Evolutionary conservation across 2,888 invertebrate genomes (phyloP).

Genomic region (Stenchaetothrips biformis): DNA sequence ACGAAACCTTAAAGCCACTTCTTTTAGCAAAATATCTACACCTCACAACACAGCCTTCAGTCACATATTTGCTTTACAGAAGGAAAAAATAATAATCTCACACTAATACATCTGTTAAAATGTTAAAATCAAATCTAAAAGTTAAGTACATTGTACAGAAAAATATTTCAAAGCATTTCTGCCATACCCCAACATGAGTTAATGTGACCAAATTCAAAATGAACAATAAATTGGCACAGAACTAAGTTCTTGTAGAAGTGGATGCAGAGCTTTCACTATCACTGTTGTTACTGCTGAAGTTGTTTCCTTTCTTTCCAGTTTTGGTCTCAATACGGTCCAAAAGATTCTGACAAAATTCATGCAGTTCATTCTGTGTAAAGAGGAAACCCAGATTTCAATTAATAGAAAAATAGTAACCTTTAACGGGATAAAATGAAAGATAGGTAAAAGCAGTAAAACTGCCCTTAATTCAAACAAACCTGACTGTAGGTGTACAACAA

Average conservation of each 20-base stretch:
- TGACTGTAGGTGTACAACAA: conserved; percentile 67
- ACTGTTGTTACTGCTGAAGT: neutral
- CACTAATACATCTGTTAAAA: neutral
- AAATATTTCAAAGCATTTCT: neutral
- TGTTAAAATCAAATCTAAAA: neutral
- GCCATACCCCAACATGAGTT: neutral
- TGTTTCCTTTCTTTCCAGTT: conserved; percentile 45
- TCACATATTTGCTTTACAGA: conserved; percentile 1
- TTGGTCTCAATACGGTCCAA: conserved; percentile 49
- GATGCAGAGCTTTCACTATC: conserved; percentile 6
- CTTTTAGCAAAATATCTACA: neutral
- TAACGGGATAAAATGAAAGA: neutral
- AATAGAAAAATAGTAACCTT: neutral
- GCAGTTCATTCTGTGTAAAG: conserved; percentile 48
- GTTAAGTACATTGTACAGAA: neutral
- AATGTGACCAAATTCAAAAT: neutral
- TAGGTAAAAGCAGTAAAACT: neutral
- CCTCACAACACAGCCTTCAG: conserved; percentile 2
- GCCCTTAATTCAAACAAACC: conserved; percentile 43
- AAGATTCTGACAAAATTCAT: conserved; percentile 49
- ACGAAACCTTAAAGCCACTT: neutral
- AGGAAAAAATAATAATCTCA: neutral
- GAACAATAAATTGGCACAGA: neutral
- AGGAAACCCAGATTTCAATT: neutral
- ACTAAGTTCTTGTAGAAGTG: neutral